A percentile compares a stretch with the other conserved stretches of the same genome.
These are phyloP conservation scores for Phalacrocorax aristotelis DNA, from an alignment of 2,113 vertebrate genomes.

Conservation along the genomic window DNA sequence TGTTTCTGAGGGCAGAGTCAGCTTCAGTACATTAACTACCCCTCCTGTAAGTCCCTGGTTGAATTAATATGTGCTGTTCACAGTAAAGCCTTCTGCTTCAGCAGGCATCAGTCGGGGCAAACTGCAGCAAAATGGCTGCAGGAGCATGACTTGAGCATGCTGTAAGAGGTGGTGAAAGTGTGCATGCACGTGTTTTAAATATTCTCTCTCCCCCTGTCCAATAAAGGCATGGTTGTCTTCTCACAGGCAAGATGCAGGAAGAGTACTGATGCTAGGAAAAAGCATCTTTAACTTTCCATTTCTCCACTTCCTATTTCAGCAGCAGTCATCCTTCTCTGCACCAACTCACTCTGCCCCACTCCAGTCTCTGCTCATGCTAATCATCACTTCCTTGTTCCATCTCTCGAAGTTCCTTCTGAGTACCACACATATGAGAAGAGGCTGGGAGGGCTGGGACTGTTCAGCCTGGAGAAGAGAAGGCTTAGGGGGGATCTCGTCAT, in stretches of 20 bases:
- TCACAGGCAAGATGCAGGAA: neutral
- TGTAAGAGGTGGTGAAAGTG: neutral
- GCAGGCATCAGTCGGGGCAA: neutral
- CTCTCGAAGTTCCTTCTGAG: neutral
- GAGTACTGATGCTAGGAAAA: neutral
- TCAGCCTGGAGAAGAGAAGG: neutral
- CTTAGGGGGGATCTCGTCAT: neutral
- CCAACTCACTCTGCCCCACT: neutral
- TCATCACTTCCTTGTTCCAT: neutral
- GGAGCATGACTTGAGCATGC: neutral
- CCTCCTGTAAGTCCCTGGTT: neutral
- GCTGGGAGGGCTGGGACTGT: neutral
- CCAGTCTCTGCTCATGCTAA: neutral
- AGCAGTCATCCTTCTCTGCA: neutral
- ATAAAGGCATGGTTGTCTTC: neutral
- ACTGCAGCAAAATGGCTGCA: neutral
- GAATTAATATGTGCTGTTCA: neutral
- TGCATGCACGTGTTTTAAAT: neutral
- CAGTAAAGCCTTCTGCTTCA: neutral
- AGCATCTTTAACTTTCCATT: neutral
- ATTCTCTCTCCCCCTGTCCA: neutral
- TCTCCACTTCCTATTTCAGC: neutral
- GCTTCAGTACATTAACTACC: neutral
- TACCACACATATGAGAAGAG: fast-evolving
- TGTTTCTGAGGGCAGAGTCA: neutral